Base-by-base conservation (phyloP, 2,888 invertebrate species). In the Drosophila setosimentum region DNA sequence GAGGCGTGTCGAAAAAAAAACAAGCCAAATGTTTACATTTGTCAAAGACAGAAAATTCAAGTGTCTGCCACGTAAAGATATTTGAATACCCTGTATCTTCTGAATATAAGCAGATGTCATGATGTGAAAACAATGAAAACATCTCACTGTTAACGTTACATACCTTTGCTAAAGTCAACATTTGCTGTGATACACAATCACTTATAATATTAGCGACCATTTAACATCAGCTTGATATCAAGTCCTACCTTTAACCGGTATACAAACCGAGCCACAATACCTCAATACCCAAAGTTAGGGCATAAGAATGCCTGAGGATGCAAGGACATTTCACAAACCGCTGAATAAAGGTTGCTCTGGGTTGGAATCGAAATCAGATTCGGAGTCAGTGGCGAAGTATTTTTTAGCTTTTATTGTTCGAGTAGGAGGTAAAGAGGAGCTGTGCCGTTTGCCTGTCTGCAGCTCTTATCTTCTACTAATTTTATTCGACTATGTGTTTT, bases 1-100 rank as follows among this genome's bases (percentile, higher is more conserved):
- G 33, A 59, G 54, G 40, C 29, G 60, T 24, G n/a, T 29, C 40
- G 51, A 61, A 62, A 62, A 69, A 67, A 64, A 51, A 53, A 59
- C 62, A 54, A 59, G 37, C 42, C 58, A 65, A 73, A 69, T 85
- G 88, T 85, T 85, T 87, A 85, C 88, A 87, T 83, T 87, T 86
- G 82, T 85, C 86, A 86, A 78, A 85, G 86, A 82, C 33, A 8
- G 73, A 68, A 64, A 73, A 45, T 60, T 13, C 6, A 16, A 60
- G 7, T 27, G 5, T 13, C 24, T 29, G 11, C 13, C 11, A 10
- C 10, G 16, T 10, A 4, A n/a, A 35, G 59, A 29, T 33, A n/a
- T 30, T 53, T 21, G 18, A 18, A 74, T 68, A 57, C 69, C 1
- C 73, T 73, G 16, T 33, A n/a, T 3, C 6, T 27, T 16, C 1